Evolutionary conservation across 2,888 invertebrate genomes (phyloP), one percentile per base, ranked within the genome.

Genomic region (Melolontha melolontha): DNA sequence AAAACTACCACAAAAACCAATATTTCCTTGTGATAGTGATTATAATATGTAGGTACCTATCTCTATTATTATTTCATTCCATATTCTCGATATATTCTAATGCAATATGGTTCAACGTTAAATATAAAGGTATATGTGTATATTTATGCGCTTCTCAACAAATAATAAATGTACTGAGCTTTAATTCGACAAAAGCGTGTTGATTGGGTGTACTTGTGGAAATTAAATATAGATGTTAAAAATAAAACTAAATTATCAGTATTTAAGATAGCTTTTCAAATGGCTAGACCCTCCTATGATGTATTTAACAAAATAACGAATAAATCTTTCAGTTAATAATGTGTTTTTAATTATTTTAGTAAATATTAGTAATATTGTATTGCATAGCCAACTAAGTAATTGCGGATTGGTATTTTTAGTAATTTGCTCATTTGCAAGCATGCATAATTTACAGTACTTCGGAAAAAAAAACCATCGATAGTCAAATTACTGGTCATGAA

Each of bases 181-280:
- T 62, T 47, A 62, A 62, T 62, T 47, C 29, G 16, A 10, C 47
- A 34, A 47, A 27, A 29, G 41, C 10, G 14, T 29, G 34, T 10
- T 47, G 59, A 62, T 62, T 49, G 47, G 47, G 39, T 44, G 59
- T 22, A 10, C 34, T 34, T 47, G 59, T 34, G 59, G 47, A 47
- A 62, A 62, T 42, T 62, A 64, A 71, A 71, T 70, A 71, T 73
- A 73, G 73, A 73, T 73, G 73, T 73, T 73, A 72, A 72, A 80
- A 77, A 78, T 79, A 79, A 79, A 79, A 79, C 81, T 80, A 79
- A 81, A 82, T 81, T 83, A 83, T 83, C 83, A 83, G 83, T 83
- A 83, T 83, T 83, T 82, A 83, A 80, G 72, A 82, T 83, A 83
- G 83, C 83, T 83, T 83, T 79, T 83, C 79, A 80, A 82, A 81